These are phyloP conservation scores for Apistogramma diplotaenia DNA, from an alignment of 2,113 vertebrate species.

Conservation along the genomic window DNA sequence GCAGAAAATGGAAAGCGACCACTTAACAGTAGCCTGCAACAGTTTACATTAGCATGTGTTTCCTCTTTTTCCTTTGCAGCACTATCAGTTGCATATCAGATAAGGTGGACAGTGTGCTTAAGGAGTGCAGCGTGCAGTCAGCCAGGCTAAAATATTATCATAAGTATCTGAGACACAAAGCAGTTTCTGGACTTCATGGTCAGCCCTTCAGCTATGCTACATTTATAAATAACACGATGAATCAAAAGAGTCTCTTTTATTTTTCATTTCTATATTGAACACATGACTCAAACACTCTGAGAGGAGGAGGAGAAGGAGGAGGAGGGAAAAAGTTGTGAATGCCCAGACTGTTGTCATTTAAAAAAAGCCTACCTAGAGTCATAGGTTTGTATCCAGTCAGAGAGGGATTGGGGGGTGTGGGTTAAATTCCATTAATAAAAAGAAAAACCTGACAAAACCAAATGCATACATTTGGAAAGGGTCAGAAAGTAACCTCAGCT, in stretches of 20 bases:
- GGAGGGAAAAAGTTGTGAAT: not conserved
- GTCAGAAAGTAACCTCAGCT: not conserved
- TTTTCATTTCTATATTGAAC: not conserved
- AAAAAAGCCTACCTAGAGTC: not conserved
- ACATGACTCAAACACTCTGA: not conserved
- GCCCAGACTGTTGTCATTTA: not conserved
- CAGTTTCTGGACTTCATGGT: not conserved
- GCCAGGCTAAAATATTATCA: not conserved
- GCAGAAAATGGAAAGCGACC: not conserved
- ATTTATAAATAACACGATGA: not conserved
- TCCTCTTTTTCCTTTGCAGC: conserved; percentile 20
- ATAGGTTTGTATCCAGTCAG: not conserved
- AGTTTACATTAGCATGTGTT: not conserved
- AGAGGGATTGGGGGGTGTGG: not conserved
- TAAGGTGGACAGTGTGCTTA: conserved; percentile 17
- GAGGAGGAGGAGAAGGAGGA: not conserved
- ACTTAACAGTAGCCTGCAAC: not conserved
- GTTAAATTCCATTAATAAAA: not conserved
- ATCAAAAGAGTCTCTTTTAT: not conserved
- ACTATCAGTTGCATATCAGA: conserved; percentile 2
- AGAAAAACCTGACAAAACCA: not conserved
- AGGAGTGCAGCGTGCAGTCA: not conserved
- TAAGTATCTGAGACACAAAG: not conserved
- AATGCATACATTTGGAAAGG: not conserved
- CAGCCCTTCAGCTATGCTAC: not conserved